Evolutionary conservation across 2,797 vertebrate species (phyloP), one percentile per base, ranked within the genome.

Genomic region (Mycteria americana): DNA sequence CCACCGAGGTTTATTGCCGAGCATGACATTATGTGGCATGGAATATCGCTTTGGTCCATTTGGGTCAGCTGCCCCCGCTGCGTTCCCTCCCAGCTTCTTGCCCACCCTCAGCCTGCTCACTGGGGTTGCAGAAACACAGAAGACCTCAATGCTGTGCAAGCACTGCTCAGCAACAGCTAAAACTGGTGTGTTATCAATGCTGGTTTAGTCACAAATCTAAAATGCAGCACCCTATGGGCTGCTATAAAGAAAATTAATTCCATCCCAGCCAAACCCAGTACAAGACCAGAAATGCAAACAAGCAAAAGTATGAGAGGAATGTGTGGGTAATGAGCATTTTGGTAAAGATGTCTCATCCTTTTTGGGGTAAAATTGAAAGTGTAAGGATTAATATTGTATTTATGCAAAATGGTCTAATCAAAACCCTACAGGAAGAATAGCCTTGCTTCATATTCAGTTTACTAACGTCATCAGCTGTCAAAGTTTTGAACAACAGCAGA

Each of bases 1-100:
- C 45, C 63, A 22, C n/a, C 5, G 1, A 43, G 19, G 13, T 30
- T 50, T 37, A n/a, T 3, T 13, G 48, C 28, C 3, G 16, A 80
- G 27, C 23, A 15, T 3, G n/a, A 6, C 2, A 4, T 28, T 14
- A 23, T 0, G 4, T 2, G 24, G 43, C n/a, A 21, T 6, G 16
- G 43, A 57, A 37, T 10, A n/a, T 22, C 24, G 9, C 56, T 30
- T 60, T 39, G 41, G 22, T 17, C 50, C 25, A 8, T n/a, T 46
- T 6, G 1, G 28, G 17, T 50, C 35, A 76, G 35, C 21, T 30
- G 9, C 39, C 17, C 22, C 60, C 12, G 14, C 6, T 2, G 3
- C 9, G 2, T 41, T 76, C 18, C 37, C 33, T 39, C 46, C 46
- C 54, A 56, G 35, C 28, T n/a, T 70, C 76, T 13, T 43, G 43